Conservation (phyloP, 2,797 vertebrate genomes). For the Gadopsis bispinosus region DNA sequence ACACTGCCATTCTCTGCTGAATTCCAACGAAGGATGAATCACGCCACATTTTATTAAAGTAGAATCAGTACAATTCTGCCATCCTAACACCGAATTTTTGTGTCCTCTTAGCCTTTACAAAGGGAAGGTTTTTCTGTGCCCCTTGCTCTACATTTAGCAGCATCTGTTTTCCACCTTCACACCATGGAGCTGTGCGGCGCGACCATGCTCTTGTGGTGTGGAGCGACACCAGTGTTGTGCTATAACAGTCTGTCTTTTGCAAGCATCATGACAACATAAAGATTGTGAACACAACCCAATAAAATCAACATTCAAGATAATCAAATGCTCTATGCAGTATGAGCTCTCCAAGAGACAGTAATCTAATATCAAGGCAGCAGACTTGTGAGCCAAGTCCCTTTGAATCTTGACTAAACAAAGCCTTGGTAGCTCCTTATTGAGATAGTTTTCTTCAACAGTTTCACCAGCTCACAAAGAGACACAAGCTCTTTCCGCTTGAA, state of each 20-base stretch:
- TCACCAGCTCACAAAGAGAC: slow-evolving; percentile 21
- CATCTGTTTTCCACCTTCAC: slow-evolving; percentile 35
- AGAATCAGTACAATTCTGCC: not conserved
- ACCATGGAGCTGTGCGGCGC: slow-evolving; percentile 26
- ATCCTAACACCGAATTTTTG: not conserved
- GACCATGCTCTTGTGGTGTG: not conserved
- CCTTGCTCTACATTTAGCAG: slow-evolving; percentile 29
- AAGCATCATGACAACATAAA: not conserved
- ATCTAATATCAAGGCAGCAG: slow-evolving; percentile 7
- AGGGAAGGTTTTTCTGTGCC: not conserved
- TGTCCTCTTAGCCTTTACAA: slow-evolving; percentile 2
- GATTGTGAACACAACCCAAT: not conserved
- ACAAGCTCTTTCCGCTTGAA: slow-evolving; percentile 13
- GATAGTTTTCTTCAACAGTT: slow-evolving; percentile 23
- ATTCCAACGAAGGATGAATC: not conserved
- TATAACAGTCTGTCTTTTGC: not conserved
- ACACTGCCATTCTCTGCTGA: not conserved
- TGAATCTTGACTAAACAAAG: slow-evolving; percentile 8
- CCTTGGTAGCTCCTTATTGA: slow-evolving; percentile 5
- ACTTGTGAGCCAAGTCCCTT: slow-evolving; percentile 4
- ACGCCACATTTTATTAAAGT: not conserved
- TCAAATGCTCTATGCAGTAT: not conserved
- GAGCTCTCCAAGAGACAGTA: not conserved
- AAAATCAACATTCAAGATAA: slow-evolving; percentile 6
- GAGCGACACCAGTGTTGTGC: not conserved